A percentile compares a stretch with the other conserved stretches of the same genome.
phyloP scores from a whole-genome alignment of 2,113 vertebrate species.

The Recurvirostra avosetta region DNA sequence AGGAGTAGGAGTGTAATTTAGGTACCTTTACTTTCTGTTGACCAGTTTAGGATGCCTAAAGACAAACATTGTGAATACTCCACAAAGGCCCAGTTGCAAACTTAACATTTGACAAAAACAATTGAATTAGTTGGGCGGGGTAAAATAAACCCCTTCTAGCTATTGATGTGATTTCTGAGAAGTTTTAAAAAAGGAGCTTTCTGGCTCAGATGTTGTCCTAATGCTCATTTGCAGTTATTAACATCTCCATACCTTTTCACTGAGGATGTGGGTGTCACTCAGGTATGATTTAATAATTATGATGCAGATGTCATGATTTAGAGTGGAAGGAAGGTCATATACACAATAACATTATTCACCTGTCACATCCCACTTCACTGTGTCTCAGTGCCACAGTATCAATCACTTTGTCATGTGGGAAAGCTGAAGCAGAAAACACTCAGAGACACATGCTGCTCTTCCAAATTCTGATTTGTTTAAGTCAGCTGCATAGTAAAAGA shows the following conservation, averaged over 20 bases:
- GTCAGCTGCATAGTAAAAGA: background rate
- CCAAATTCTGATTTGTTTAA: background rate
- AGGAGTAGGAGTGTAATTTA: background rate
- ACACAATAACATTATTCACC: background rate
- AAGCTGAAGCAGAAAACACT: background rate
- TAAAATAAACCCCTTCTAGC: background rate
- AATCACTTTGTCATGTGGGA: background rate
- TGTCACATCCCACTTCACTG: background rate
- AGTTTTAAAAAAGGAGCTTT: background rate
- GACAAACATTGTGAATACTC: background rate
- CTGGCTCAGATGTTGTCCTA: background rate
- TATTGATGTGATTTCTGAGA: background rate
- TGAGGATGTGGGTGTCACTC: background rate
- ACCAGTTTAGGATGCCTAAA: background rate
- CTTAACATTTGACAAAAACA: background rate
- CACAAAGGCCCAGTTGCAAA: background rate
- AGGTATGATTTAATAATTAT: background rate
- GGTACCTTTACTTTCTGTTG: background rate
- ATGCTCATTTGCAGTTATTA: background rate
- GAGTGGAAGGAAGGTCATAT: background rate
- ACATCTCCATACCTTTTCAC: background rate
- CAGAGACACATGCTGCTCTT: rapidly evolving
- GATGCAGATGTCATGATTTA: background rate
- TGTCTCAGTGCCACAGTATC: background rate
- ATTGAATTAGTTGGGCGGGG: background rate